Evolutionary conservation across 2,888 invertebrate genomes (phyloP).

Genomic region (Dermolepida albohirtum): DNA sequence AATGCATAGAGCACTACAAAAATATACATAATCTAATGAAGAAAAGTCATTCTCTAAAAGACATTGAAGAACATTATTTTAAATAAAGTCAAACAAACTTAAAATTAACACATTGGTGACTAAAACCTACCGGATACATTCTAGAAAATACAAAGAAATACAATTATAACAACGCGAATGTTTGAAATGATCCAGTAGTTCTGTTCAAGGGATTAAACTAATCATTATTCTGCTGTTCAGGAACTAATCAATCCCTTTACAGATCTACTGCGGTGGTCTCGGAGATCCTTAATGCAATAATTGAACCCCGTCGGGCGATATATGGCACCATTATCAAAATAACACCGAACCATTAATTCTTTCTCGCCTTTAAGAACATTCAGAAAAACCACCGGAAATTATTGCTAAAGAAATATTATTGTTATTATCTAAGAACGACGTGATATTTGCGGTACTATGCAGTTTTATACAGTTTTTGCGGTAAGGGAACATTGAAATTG

Average conservation of each 20-base stretch:
- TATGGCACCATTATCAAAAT: constrained; percentile 51
- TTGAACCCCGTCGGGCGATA: constrained; percentile 50
- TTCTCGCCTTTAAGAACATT: constrained; percentile 57
- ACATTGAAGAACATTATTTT: too few relatives aligned
- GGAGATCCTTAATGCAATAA: constrained; percentile 46
- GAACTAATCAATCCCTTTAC: constrained; percentile 48
- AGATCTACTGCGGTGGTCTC: constrained; percentile 49
- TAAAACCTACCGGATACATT: too few relatives aligned
- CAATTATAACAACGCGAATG: neutral
- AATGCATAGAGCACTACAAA: too few relatives aligned
- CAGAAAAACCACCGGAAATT: constrained; percentile 59
- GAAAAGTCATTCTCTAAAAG: too few relatives aligned
- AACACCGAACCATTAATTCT: constrained; percentile 50
- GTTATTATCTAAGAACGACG: constrained; percentile 1
- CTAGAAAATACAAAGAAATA: neutral
- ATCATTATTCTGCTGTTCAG: constrained; percentile 43
- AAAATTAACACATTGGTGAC: too few relatives aligned
- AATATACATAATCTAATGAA: too few relatives aligned
- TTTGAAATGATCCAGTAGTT: constrained; percentile 12
- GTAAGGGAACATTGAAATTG: neutral
- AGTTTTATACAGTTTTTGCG: neutral
- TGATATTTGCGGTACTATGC: constrained; percentile 16
- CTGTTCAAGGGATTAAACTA: constrained; percentile 42
- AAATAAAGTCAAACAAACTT: too few relatives aligned
- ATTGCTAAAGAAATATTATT: constrained; percentile 50